Evolutionary conservation across 92 coral and sea anemone species (phyloP), one percentile per base, ranked within the genome.

Genomic region (Isaurus tuberculatus): DNA sequence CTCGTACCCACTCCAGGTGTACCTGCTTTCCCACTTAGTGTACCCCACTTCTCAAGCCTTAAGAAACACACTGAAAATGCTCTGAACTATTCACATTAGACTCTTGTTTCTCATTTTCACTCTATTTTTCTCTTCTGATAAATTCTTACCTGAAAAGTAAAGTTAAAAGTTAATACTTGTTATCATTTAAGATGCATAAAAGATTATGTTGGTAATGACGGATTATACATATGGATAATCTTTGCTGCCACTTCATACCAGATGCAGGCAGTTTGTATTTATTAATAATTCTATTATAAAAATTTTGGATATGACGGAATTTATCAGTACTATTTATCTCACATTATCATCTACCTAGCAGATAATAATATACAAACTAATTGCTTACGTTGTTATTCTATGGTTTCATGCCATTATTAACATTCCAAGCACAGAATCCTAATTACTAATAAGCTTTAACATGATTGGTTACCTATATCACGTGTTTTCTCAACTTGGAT

Each of bases 201-300:
- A 17, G 8, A 16, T 15, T 17, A 19, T 53, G 23, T n/a, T n/a
- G 8, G 44, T 40, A 40, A 40, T 55, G 63, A n/a, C 63, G n/a
- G 63, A 55, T 55, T 55, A 17, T 20, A 20, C 27, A 55, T 8
- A 5, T 5, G 53, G 13, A 11, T 46, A 7, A 44, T 40, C 23
- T 33, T 66, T 30, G 17, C 74, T 69, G 69, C 70, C 70, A 33
- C 7, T 60, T 58, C 82, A 77, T 77, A 36, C 82, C 82, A 77
- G 82, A 77, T 77, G 82, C 25, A 77, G 82, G 82, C 82, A 77
- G 82, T 58, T 22, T 5, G 4, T 16, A 10, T 23, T 23, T 72
- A 3, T 43, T 57, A 77, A 57, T 61, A 75, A 31, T 75, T 58
- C 49, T 55, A 33, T 55, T 58, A 75, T 10, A 36, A 58, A 58